Percentiles rank a stretch among this genome's conserved stretches.
Conservation (phyloP, 1,140 invertebrate genomes). For the Choristoneura fumiferana region DNA sequence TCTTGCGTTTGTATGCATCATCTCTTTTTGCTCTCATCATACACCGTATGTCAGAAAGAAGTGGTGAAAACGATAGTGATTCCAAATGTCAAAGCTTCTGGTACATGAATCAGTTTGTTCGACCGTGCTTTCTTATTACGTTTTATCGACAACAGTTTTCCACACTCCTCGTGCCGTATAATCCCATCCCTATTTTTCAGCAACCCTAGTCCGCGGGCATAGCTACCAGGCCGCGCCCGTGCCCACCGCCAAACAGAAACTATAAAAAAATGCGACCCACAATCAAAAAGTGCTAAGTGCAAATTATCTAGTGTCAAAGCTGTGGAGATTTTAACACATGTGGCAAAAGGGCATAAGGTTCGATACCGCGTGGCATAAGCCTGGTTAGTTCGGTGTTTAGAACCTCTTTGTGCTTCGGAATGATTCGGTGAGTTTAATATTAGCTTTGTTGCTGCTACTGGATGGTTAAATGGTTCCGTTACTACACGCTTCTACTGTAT, state of each 20-base stretch:
- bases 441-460: slow-evolving; percentile 1
- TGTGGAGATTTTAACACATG: slow-evolving; percentile 56
- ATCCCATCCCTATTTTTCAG: slow-evolving; percentile 35
- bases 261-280: slow-evolving; percentile 22
- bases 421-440: slow-evolving; percentile 58
- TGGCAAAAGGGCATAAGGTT: slow-evolving; percentile 63
- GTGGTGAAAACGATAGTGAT: no score
- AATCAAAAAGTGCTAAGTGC: slow-evolving; percentile 18
- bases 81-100: no score
- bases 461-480: not conserved
- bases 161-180: not conserved
- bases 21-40: no score
- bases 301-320: slow-evolving; percentile 18
- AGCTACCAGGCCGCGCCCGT: slow-evolving; percentile 45
- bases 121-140: no score
- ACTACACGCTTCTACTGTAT: not conserved
- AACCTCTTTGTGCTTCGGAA: slow-evolving; percentile 59
- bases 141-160: not conserved
- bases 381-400: slow-evolving; percentile 52
- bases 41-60: no score
- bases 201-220: slow-evolving; percentile 44
- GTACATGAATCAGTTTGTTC: no score
- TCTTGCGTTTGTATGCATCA: no score
- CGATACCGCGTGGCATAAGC: slow-evolving; percentile 68
- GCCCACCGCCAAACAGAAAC: slow-evolving; percentile 22